A percentile compares a stretch with the other conserved stretches of the same genome.
phyloP scores from a whole-genome alignment of 2,888 invertebrate genomes.

The Sipha maydis region DNA sequence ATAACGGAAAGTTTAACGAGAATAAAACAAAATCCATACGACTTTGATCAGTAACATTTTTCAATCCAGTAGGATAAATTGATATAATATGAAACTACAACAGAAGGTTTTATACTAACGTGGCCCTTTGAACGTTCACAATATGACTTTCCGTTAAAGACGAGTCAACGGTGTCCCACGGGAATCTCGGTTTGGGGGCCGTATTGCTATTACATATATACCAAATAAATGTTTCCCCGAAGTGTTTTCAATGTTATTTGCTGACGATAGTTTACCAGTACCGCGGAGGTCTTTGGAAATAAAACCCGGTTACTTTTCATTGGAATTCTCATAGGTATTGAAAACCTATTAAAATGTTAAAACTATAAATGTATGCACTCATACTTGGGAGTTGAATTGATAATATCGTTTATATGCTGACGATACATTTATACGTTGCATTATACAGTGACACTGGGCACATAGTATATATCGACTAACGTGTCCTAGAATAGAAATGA shows the following conservation, averaged over 20 bases:
- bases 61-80: constrained; percentile 3
- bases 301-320: constrained; percentile 11
- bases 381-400: background rate
- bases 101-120: background rate
- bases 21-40: background rate
- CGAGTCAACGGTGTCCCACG: constrained; percentile 36
- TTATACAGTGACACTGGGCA: too few species aligned
- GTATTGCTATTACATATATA: constrained; percentile 25
- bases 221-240: constrained; percentile 53
- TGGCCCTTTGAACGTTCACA: constrained; percentile 46
- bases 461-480: background rate
- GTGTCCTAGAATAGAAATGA: background rate
- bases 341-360: constrained; percentile 11
- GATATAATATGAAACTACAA: constrained; percentile 34
- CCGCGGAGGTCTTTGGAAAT: constrained; percentile 9
- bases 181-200: constrained; percentile 36
- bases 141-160: constrained; percentile 50
- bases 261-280: constrained; percentile 39
- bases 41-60: background rate
- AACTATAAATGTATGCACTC: background rate
- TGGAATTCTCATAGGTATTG: background rate
- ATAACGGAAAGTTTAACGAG: background rate
- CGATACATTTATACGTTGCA: background rate
- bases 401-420: background rate
- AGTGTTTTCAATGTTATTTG: constrained; percentile 54